These are phyloP conservation scores for Pherbina coryleti DNA, from an alignment of 2,888 invertebrate species.

Conservation along the genomic window DNA sequence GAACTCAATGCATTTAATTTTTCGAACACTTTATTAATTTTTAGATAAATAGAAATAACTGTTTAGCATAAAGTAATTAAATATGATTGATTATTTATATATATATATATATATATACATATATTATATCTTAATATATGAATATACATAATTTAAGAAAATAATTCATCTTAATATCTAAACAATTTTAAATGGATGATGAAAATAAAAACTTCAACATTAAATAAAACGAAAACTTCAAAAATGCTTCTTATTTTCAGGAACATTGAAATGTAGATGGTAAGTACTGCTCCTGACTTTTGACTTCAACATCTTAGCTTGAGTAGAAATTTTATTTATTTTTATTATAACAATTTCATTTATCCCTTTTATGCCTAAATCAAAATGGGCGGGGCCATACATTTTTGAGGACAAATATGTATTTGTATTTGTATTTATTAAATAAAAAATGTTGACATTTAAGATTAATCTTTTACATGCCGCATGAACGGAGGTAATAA, in stretches of 20 bases:
- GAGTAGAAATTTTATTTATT: too few species aligned
- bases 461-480: too few species aligned
- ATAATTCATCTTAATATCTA: constrained; percentile 5
- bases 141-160: constrained; percentile 17
- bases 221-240: not conserved
- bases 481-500: too few species aligned
- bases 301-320: too few species aligned
- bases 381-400: too few species aligned
- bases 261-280: not conserved
- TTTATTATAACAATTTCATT: too few species aligned
- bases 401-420: too few species aligned
- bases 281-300: too few species aligned
- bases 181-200: constrained; percentile 35
- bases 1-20: constrained; percentile 16
- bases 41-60: constrained; percentile 6
- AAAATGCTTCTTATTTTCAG: not conserved
- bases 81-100: not conserved
- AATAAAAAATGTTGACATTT: too few species aligned
- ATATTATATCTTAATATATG: constrained; percentile 4
- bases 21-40: constrained; percentile 1
- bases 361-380: too few species aligned
- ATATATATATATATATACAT: too few species aligned
- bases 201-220: constrained; percentile 10
- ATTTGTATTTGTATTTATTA: too few species aligned
- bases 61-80: constrained; percentile 16